phyloP scores from a whole-genome alignment of 2,888 invertebrate species.

The Beris chalybata region DNA sequence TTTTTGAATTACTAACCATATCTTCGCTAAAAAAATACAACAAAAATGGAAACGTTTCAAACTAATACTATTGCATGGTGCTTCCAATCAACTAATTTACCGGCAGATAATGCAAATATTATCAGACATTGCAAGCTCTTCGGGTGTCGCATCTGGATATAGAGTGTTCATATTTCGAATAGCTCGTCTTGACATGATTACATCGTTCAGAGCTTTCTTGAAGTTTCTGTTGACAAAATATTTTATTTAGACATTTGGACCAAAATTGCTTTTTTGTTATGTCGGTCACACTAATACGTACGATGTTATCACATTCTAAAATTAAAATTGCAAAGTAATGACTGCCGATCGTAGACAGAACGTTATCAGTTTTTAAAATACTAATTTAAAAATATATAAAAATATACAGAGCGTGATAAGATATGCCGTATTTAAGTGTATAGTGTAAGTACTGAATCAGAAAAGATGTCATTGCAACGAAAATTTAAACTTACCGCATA shows the following conservation, averaged over 20 bases:
- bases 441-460: too few species aligned
- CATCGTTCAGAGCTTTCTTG: slow-evolving; percentile 96
- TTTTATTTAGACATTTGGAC: not conserved
- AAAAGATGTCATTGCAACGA: too few species aligned
- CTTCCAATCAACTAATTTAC: slow-evolving; percentile 40
- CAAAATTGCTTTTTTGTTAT: not conserved
- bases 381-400: not conserved
- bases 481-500: slow-evolving; percentile 67
- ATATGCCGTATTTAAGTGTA: too few species aligned
- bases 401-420: too few species aligned
- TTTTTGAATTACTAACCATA: slow-evolving; percentile 80
- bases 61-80: not conserved
- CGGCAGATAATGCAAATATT: slow-evolving; percentile 99
- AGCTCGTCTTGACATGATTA: slow-evolving; percentile 92
- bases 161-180: slow-evolving; percentile 98
- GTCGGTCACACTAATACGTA: too few species aligned
- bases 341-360: not conserved
- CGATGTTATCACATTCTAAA: too few species aligned
- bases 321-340: too few species aligned
- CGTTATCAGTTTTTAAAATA: not conserved
- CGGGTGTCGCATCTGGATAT: slow-evolving; percentile 93
- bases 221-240: slow-evolving; percentile 69
- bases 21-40: slow-evolving; percentile 59
- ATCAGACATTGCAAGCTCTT: slow-evolving; percentile 88
- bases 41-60: not conserved